A percentile compares a stretch with the other conserved stretches of the same genome.
phyloP scores from a whole-genome alignment of 2,797 vertebrate species.

The Enoplosus armatus region DNA sequence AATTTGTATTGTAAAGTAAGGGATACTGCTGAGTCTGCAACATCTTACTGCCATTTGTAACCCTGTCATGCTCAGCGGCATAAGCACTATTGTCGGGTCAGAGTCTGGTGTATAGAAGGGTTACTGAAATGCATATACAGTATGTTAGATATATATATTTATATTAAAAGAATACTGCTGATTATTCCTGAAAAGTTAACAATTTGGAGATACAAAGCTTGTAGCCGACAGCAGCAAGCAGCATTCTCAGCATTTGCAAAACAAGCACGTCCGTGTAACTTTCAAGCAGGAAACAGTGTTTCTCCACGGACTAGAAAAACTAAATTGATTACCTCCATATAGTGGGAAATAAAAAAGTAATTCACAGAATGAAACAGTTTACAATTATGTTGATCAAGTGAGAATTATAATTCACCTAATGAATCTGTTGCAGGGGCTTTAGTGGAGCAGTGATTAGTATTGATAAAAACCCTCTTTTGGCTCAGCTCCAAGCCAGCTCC shows the following conservation, averaged over 20 bases:
- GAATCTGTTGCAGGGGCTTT: constrained; percentile 32
- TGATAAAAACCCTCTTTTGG: constrained; percentile 38
- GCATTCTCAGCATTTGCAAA: constrained; percentile 36
- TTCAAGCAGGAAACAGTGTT: constrained; percentile 15
- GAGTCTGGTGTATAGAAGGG: background rate
- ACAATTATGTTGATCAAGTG: constrained; percentile 35
- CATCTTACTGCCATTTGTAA: constrained; percentile 51
- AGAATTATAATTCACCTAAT: constrained; percentile 40
- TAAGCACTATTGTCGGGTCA: constrained; percentile 21
- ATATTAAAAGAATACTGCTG: constrained; percentile 19
- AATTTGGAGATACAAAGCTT: background rate
- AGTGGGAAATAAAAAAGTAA: constrained; percentile 28
- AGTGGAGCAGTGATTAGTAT: constrained; percentile 63
- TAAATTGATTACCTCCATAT: constrained; percentile 29
- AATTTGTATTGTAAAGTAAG: constrained; percentile 60
- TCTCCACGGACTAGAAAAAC: background rate
- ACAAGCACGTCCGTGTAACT: constrained; percentile 42
- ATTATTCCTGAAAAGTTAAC: constrained; percentile 13
- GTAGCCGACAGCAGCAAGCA: background rate
- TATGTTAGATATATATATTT: constrained; percentile 16
- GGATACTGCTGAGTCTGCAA: constrained; percentile 62
- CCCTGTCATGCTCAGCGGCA: constrained; percentile 27
- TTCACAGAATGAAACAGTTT: constrained; percentile 38
- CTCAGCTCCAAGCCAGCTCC: constrained; percentile 30
- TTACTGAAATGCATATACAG: constrained; percentile 4